Conservation (phyloP, 2,888 invertebrate species). For the Lysandra coridon region DNA sequence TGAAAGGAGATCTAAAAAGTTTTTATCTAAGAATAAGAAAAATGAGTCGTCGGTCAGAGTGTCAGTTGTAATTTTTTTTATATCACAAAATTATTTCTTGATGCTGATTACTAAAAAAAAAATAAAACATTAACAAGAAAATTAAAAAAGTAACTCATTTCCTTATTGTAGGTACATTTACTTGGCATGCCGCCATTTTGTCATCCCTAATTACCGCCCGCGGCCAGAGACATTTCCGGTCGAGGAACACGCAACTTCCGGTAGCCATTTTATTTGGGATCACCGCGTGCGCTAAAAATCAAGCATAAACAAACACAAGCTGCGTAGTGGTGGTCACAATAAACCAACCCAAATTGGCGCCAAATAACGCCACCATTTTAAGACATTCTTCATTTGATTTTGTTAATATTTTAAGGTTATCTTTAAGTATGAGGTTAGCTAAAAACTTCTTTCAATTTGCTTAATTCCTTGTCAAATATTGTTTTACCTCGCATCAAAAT, state of each 20-base stretch:
- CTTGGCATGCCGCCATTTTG: conserved; percentile 44
- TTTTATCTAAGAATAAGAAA: neutral
- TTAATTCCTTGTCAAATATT: neutral
- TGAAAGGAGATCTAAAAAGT: neutral
- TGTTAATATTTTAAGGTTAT: neutral
- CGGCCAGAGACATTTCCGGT: conserved; percentile 43
- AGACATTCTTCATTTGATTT: neutral
- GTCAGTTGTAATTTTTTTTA: neutral
- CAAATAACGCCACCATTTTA: neutral
- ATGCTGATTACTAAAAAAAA: conserved; percentile 39
- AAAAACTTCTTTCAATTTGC: conserved; percentile 2
- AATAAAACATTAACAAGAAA: conserved; percentile 29
- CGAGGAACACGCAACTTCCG: conserved; percentile 36
- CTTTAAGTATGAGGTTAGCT: conserved; percentile 1
- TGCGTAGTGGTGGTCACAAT: conserved; percentile 53
- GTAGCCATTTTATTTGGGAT: conserved; percentile 41
- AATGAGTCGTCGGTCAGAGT: neutral
- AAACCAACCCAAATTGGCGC: conserved; percentile 31
- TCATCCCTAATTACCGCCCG: conserved; percentile 41
- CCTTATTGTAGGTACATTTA: conserved; percentile 48
- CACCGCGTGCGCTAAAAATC: conserved; percentile 55
- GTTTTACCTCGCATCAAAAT: conserved; percentile 1
- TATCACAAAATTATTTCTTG: conserved; percentile 26
- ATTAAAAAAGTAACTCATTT: conserved; percentile 46
- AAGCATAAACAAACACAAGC: conserved; percentile 65